Base-by-base conservation (phyloP, 2,113 vertebrate species). In the Lepus americanus region DNA sequence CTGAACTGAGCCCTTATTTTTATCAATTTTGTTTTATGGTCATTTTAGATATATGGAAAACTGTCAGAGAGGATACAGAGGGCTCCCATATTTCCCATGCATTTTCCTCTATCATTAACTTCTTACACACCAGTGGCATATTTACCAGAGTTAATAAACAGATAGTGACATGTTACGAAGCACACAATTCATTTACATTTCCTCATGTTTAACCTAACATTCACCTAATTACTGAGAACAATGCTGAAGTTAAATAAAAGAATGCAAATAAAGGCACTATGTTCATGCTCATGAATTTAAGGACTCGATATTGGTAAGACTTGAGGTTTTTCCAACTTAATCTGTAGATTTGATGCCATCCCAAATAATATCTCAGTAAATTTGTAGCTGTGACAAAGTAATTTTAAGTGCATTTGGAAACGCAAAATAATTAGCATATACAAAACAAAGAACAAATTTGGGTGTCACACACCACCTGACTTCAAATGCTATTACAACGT, bases 201-300 rank as follows among this genome's bases (percentile, higher is more conserved):
- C 33, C 64, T 69, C 55, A 55, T 39, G 29, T 79, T 66, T 81
- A 64, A 64, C 55, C 25, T 66, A 64, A 51, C 33, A 17, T 87
- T 73, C 31, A 81, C 25, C 44, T 27, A 81, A 81, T 73, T 64
- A 53, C 44, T 74, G 74, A 81, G 73, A 74, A 74, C 20, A 44
- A 81, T 55, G n/a, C 9, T 39, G 27, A 88, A 10, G 61, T 66
- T 66, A 44, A 74, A n/a, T n/a, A 74, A 66, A 74, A n/a, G 6
- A 53, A 44, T 55, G 20, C 67, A 93, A 74, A 74, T 93, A 44
- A 74, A 55, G 6, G 31, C 23, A 14, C 70, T 9, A 33, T 5
- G 69, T 59, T 81, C 39, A 20, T 53, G 59, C 64, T 88, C 22
- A 88, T 78, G 39, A 87, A 95, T 82, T 76, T 3, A 70, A 87